Base-by-base conservation (phyloP, 2,888 invertebrate species). In the Oegoconia quadripuncta region DNA sequence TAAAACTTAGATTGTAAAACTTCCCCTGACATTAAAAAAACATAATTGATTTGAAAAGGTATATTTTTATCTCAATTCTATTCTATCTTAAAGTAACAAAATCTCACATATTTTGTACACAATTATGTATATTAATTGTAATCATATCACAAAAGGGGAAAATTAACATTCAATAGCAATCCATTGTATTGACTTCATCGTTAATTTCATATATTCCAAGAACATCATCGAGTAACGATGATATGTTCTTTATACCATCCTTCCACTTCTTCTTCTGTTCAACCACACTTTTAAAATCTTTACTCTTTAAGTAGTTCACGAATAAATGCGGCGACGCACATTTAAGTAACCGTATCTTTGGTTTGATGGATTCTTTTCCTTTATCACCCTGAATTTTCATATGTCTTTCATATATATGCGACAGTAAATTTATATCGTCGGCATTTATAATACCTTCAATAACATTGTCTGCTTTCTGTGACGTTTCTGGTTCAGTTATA, bases 141-240 rank as follows among this genome's bases (percentile, higher is more conserved):
- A 14, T 28, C 7, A 6, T 15, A 28, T 3, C 6, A 29, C 26
- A 11, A 27, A 27, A 31, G 18, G n/a, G 14, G 15, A 20, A n/a
- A 7, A 7, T 15, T 7, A 3, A 12, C 35, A 42, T 35, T 39
- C 34, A 93, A 59, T 94, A 94, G 76, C 93, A 94, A 79, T 94
- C 94, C 83, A 93, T 89, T 17, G 86, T 79, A 57, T 92, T 92
- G 0, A 89, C 75, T 44, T 91, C 89, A 18, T 67, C 64, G 25
- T 70, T 77, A 1, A 73, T 61, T 48, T 90, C 87, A 53, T 91
- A 90, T 36, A 90, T 86, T 7, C 90, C 89, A 14, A 93, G 67
- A 45, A 95, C 92, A 67, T 95, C 95, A 56, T 95, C 94, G 1
- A 95, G 69, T 3, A 94, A 79, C 0, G 94, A 93, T 2, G 90